Base-by-base conservation (phyloP, 2,797 vertebrate genomes). In the Pogoniulus pusillus region DNA sequence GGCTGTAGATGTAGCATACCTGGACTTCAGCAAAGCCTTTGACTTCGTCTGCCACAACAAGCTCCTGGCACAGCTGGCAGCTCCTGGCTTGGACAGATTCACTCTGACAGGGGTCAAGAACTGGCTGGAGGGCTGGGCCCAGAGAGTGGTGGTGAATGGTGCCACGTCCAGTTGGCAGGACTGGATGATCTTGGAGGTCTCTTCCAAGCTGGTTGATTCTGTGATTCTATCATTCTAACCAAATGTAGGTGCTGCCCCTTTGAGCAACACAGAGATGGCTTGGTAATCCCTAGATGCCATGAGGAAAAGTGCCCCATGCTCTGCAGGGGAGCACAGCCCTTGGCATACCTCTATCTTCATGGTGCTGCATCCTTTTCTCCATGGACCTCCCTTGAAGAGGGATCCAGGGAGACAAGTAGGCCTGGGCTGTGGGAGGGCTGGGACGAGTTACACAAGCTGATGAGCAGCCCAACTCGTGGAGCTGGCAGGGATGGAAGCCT, bases 401-500 rank as follows among this genome's bases (percentile, higher is more conserved):
- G 13, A 68, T n/a, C 58, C 23, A 13, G 65, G 43, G 62, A 92
- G 53, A 63, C 37, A 4, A 32, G 55, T 39, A 70, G 74, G 83
- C 60, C 73, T 72, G 70, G 16, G 35, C 32, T 63, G 59, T 72
- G 87, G 85, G 85, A 94, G 79, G 92, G 74, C 82, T 89, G 65
- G 66, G 58, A 69, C 3, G 29, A 81, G 55, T 88, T 84, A 65
- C 74, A 79, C 66, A 79, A 91, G 64, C 32, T 0, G 8, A 73
- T 34, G 45, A 2, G 5, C 29, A 72, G 69, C 83, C 43, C 59
- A 45, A 3, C 23, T 1, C 0, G 17, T 37, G 82, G 66, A 93
- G 82, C 73, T 93, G 86, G 84, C 88, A 63, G 69, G 55, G 88
- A 66, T 90, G 17, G 85, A 4, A 59, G 87, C 65, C 81, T 74